Evolutionary conservation across 2,888 invertebrate genomes (phyloP), one percentile per base, ranked within the genome.

Genomic region (Folsomia manolachei): DNA sequence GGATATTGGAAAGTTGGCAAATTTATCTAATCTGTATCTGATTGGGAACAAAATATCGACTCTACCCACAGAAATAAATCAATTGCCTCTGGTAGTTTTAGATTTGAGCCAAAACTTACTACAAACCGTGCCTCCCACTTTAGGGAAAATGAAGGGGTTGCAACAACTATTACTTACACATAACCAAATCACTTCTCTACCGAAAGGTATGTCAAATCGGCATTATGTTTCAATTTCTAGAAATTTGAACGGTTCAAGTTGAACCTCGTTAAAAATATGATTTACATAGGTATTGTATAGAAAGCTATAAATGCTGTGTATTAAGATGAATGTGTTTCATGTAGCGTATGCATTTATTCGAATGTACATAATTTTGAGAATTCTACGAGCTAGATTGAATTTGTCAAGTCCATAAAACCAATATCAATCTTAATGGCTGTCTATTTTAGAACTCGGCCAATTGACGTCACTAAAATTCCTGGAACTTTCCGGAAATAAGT

Each of bases 1-100:
- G 39, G 72, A 75, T 53, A 75, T 81, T 21, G 75, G 76, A 23
- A 78, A 74, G 62, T 72, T 81, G 56, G 65, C 63, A 51, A 79
- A 79, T 60, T 70, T 81, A 24, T 80, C 80, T 18, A 80, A 79
- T 69, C 69, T 81, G 26, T 81, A 81, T 69, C 75, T 81, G 61
- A 74, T 73, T 52, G 80, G 79, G 9, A 81, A 81, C 67, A 73
- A 76, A 67, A 66, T 81, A 14, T 73, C 73, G 25, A 62, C 67
- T 11, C 71, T 81, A 23, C 78, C 79, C 2, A 69, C 26, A 19
- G 78, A 79, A 73, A 79, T 80, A 26, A n/a, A n/a, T n/a, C n/a
- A n/a, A n/a, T n/a, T n/a, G n/a, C n/a, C n/a, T 68, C 70, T 80
- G 23, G 63, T 72, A 67, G 78, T 78, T 56, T 71, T 80, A 39